A percentile compares a stretch with the other conserved stretches of the same genome.
Conservation (phyloP, 1,140 invertebrate species). For the Sipha flava region DNA sequence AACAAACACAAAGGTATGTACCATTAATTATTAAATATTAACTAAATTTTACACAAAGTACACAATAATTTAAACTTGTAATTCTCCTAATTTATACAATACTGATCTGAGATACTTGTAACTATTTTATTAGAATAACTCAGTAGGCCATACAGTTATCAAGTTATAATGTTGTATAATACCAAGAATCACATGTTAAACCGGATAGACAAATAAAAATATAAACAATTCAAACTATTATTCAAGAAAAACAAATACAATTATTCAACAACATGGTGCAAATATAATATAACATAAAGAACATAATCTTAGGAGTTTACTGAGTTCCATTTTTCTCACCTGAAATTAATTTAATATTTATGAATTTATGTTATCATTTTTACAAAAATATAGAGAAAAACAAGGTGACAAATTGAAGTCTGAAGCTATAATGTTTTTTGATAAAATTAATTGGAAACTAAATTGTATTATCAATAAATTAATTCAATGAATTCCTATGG, state of each 20-base stretch:
- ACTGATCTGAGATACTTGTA: no score
- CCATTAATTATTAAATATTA: no score
- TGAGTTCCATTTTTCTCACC: not conserved
- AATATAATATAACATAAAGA: not conserved
- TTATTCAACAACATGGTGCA: conserved; percentile 3
- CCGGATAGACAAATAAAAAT: not conserved
- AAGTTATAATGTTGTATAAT: no score
- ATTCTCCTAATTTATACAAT: no score
- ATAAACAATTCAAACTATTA: not conserved
- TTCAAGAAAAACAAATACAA: not conserved
- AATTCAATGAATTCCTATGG: not conserved
- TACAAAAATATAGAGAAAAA: not conserved
- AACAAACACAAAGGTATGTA: no score
- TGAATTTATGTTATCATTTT: not conserved
- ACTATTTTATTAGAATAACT: no score
- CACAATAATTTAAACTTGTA: no score
- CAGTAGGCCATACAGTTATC: no score
- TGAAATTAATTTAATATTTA: not conserved
- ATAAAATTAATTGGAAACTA: not conserved
- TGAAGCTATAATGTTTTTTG: not conserved
- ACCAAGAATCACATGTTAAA: not conserved
- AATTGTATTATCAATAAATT: not conserved
- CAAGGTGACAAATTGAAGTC: not conserved
- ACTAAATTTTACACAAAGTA: no score
- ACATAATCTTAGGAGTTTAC: not conserved